Evolutionary conservation across 2,113 vertebrate species (phyloP), one percentile per base, ranked within the genome.

Genomic region (Triplophysa siluroides): DNA sequence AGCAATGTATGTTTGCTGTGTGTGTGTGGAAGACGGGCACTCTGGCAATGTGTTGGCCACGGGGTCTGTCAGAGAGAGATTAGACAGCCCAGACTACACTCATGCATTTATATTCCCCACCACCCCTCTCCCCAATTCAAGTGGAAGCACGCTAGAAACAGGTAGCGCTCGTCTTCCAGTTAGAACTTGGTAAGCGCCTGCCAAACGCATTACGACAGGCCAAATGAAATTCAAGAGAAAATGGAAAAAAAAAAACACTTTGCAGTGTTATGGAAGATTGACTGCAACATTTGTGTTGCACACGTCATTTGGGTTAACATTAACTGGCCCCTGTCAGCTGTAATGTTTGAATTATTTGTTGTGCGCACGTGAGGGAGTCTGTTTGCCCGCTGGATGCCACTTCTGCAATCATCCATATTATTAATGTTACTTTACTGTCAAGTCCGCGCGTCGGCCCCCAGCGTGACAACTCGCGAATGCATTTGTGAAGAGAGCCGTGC

Each of bases 81-180:
- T 78, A 76, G 73, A 7, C n/a, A 50, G 29, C 79, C 75, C 29
- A 76, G 64, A 76, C 79, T 52, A 38, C 26, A 23, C 72, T 81
- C 75, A 64, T 52, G 64, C 80, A 87, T 81, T 82, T 56, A 47
- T 77, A 83, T 83, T 80, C 82, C 58, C 73, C 70, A 43, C 74
- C 52, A 41, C 67, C 45, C 43, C 70, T 78, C 24, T 62, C 33
- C 58, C 71, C 76, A 72, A 75, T 60, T 82, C 47, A 82, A 85
- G 77, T 64, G 76, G 83, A 81, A 81, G 83, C 73, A 70, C 50
- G 73, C 52, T 66, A 66, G 73, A 81, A 63, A 62, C 76, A 73
- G 62, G 58, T 29, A 26, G 58, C 67, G 19, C 68, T 52, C 66
- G 24, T 63, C 60, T 60, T 38, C 19, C 50, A 23, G 76, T 82